These are phyloP conservation scores for Hypotaenidia okinawae DNA, from an alignment of 2,797 vertebrate species.

Conservation along the genomic window DNA sequence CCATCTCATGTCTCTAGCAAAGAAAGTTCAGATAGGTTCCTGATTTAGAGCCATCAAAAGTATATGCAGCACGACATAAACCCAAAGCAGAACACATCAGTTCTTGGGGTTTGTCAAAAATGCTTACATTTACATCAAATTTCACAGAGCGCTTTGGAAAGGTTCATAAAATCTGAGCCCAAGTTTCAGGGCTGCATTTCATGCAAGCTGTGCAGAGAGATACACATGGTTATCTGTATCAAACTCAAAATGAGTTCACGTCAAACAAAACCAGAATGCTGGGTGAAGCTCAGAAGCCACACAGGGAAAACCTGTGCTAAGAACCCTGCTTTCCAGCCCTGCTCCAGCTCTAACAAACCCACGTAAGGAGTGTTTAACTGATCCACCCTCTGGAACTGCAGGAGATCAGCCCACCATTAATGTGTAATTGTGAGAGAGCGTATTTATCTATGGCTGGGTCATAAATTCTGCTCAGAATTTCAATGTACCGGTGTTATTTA, in stretches of 20 bases:
- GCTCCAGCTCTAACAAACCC: background rate
- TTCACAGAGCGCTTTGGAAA: background rate
- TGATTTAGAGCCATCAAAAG: background rate
- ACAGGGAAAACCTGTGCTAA: background rate
- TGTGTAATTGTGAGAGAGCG: background rate
- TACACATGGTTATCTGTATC: background rate
- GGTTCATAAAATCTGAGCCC: background rate
- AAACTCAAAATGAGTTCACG: background rate
- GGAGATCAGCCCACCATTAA: background rate
- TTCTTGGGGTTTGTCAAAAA: background rate
- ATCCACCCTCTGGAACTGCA: background rate
- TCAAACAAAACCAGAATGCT: background rate
- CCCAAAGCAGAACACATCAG: background rate
- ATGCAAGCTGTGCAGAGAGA: background rate
- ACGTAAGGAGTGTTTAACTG: background rate
- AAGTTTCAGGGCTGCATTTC: background rate
- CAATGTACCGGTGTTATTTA: background rate
- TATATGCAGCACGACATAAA: background rate
- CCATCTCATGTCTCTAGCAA: background rate
- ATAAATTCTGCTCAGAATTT: constrained; percentile 22
- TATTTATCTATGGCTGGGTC: background rate
- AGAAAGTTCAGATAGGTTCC: background rate
- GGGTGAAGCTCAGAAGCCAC: background rate
- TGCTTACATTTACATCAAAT: background rate
- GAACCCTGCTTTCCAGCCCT: background rate